Conservation (phyloP, 2,797 vertebrate species). For the Mus spretus region DNA sequence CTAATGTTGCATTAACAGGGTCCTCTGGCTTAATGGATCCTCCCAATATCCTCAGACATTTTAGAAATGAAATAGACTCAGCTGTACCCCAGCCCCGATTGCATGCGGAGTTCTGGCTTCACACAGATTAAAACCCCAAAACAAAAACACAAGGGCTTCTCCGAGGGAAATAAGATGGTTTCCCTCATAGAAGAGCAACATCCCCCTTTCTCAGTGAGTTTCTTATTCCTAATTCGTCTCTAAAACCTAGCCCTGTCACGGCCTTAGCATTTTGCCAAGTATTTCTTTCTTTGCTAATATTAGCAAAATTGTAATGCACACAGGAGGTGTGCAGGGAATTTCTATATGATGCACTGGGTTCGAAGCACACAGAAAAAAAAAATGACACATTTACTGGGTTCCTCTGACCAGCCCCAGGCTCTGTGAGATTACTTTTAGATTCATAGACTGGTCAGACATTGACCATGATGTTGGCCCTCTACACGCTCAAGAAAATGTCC, state of each 20-base stretch:
- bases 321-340: constrained; percentile 79
- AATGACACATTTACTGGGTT: constrained; percentile 86
- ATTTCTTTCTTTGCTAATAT: constrained; percentile 80
- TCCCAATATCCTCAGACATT: constrained; percentile 71
- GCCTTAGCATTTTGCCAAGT: constrained; percentile 58
- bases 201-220: constrained; percentile 32
- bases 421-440: constrained; percentile 91
- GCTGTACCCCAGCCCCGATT: constrained; percentile 30
- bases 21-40: constrained; percentile 72
- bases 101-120: background rate
- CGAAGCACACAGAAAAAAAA: constrained; percentile 83
- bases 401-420: constrained; percentile 87
- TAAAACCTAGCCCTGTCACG: constrained; percentile 53
- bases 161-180: background rate
- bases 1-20: constrained; percentile 80
- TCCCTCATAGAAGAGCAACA: background rate
- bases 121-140: background rate
- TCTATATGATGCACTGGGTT: constrained; percentile 83
- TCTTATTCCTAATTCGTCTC: constrained; percentile 54
- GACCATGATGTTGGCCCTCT: constrained; percentile 86
- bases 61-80: constrained; percentile 68
- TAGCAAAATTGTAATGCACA: constrained; percentile 77
- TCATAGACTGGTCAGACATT: constrained; percentile 89
- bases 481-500: constrained; percentile 84
- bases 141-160: background rate